A percentile compares a stretch with the other conserved stretches of the same genome.
These are phyloP conservation scores for Gastrophryne carolinensis DNA, from an alignment of 2,797 vertebrate genomes.

Conservation along the genomic window DNA sequence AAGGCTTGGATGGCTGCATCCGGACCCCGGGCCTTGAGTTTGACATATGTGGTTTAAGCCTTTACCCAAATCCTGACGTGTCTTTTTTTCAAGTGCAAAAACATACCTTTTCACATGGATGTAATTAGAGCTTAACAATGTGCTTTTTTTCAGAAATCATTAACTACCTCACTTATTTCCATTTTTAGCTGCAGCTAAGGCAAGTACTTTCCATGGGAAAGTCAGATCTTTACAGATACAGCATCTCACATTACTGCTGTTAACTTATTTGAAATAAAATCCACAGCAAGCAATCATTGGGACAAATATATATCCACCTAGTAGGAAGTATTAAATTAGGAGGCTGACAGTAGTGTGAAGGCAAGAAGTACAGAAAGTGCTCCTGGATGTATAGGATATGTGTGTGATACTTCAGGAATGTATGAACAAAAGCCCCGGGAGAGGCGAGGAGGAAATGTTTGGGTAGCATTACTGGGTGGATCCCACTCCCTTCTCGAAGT, in stretches of 20 bases:
- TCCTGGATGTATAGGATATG: conserved; percentile 55
- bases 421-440: conserved; percentile 53
- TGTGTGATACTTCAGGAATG: conserved; percentile 65
- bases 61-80: too few species aligned
- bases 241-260: conserved; percentile 75
- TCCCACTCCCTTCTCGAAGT: conserved; percentile 62
- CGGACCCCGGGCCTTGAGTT: too few species aligned
- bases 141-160: too few species aligned
- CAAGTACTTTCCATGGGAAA: conserved; percentile 56
- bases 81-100: too few species aligned
- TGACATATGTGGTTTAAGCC: too few species aligned
- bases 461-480: conserved; percentile 66
- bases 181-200: too few species aligned
- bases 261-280: conserved; percentile 75
- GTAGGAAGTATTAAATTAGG: conserved; percentile 62
- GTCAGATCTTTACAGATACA: conserved; percentile 57
- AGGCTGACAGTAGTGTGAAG: conserved; percentile 60
- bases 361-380: conserved; percentile 29
- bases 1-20: too few species aligned
- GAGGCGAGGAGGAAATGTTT: conserved; percentile 55
- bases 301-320: conserved; percentile 51
- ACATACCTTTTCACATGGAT: too few species aligned
- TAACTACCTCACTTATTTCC: too few species aligned
- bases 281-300: conserved; percentile 60
- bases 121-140: too few species aligned